phyloP scores from a whole-genome alignment of 2,797 vertebrate species.

The Psittacula echo region DNA sequence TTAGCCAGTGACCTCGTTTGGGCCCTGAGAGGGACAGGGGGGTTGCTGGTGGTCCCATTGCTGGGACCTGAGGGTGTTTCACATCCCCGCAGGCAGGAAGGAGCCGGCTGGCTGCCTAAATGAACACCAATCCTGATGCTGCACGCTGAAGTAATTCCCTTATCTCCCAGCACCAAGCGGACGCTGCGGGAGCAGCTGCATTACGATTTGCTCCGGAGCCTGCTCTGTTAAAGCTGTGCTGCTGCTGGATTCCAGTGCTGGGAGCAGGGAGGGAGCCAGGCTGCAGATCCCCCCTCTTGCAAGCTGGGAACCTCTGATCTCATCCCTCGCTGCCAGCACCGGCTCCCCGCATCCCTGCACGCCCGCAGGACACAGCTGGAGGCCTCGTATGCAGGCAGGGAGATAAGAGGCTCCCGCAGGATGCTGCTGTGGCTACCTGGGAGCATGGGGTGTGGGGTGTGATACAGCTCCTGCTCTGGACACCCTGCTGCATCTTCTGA shows the following conservation, averaged over 20 bases:
- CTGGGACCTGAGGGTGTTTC: background rate
- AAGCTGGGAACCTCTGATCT: background rate
- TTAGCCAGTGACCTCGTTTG: background rate
- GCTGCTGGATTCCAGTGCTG: background rate
- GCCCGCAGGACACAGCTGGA: background rate
- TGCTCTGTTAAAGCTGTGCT: rapidly evolving
- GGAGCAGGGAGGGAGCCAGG: background rate
- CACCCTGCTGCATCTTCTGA: rapidly evolving
- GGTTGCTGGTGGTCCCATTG: rapidly evolving
- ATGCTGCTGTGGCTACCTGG: rapidly evolving
- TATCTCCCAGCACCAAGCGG: background rate
- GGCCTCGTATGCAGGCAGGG: background rate
- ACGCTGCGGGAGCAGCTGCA: background rate
- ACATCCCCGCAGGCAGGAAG: background rate
- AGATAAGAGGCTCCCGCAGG: background rate
- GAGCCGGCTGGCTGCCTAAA: background rate
- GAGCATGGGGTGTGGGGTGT: background rate
- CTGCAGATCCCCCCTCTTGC: background rate
- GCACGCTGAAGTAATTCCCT: background rate
- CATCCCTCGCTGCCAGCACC: background rate
- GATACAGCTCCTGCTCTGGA: background rate
- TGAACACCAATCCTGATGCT: background rate
- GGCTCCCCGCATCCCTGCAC: background rate
- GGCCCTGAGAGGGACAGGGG: background rate
- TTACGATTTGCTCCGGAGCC: background rate